Percentiles rank a stretch among this genome's conserved stretches.
Conservation (phyloP, 2,888 invertebrate species). For the Lumbricus terrestris region DNA sequence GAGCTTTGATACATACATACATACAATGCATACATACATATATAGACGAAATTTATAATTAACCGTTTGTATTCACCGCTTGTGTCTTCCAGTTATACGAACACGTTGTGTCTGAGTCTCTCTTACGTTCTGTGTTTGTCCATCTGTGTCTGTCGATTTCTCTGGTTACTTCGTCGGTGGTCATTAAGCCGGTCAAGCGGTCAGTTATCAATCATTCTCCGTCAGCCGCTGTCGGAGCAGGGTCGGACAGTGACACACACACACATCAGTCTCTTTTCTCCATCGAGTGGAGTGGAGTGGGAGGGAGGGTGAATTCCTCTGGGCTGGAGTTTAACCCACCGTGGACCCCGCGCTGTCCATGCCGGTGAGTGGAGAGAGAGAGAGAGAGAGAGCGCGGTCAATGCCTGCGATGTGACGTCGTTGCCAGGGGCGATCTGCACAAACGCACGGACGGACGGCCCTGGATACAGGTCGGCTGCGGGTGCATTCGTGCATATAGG, state of each 20-base stretch:
- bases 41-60: too few relatives aligned
- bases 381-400: too few relatives aligned
- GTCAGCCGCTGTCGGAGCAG: neutral
- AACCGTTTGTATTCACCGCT: too few relatives aligned
- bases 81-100: neutral
- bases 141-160: neutral
- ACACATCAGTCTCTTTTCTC: neutral
- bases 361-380: neutral
- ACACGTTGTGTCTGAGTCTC: neutral
- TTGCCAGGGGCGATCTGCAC: neutral
- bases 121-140: neutral
- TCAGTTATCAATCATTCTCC: neutral
- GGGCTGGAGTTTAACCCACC: conserved; percentile 3
- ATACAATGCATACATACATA: too few relatives aligned
- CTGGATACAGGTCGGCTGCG: neutral
- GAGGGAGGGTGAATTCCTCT: neutral
- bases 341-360: neutral
- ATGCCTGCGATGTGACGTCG: neutral
- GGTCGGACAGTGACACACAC: conserved; percentile 3
- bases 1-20: too few relatives aligned
- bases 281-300: too few relatives aligned
- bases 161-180: conserved; percentile 3
- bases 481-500: neutral
- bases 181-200: conserved; percentile 3
- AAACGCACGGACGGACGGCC: neutral